Evolutionary conservation across 2,113 vertebrate species (phyloP).

Genomic region (Sander lucioperca): DNA sequence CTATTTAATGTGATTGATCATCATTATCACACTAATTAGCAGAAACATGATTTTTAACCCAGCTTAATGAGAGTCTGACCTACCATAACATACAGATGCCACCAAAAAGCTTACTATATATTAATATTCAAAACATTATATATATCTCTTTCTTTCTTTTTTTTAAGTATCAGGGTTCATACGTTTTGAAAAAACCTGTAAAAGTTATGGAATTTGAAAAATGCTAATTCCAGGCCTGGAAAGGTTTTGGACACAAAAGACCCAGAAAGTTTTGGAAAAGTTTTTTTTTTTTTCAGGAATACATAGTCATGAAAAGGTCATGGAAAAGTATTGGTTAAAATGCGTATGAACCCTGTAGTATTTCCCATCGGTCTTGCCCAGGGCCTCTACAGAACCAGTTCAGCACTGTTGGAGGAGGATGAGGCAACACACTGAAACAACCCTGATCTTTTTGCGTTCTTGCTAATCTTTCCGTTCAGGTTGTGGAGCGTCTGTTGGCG

Average conservation of each 20-base stretch:
- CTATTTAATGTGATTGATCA: neutral
- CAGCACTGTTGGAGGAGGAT: neutral
- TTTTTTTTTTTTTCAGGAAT: too few relatives aligned
- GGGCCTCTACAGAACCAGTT: neutral
- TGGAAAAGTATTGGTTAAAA: too few relatives aligned
- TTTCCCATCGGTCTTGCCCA: neutral
- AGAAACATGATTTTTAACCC: neutral
- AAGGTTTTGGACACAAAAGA: too few relatives aligned
- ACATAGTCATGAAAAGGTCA: too few relatives aligned
- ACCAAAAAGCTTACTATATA: neutral
- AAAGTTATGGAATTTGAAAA: too few relatives aligned
- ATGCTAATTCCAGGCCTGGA: too few relatives aligned
- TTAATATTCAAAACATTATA: too few relatives aligned
- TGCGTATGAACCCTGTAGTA: too few relatives aligned
- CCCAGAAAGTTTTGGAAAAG: too few relatives aligned
- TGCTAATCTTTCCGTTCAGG: constrained; percentile 78
- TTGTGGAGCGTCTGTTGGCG: constrained; percentile 90
- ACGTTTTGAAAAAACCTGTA: too few relatives aligned
- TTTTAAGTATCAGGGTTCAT: neutral
- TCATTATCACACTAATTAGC: neutral
- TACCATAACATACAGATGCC: neutral
- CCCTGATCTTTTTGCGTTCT: constrained; percentile 2
- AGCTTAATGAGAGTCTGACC: too few relatives aligned
- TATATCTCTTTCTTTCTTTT: too few relatives aligned
- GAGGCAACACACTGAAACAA: constrained; percentile 58